These are phyloP conservation scores for Drosophila sordidapex DNA, from an alignment of 2,888 invertebrate genomes.

Conservation along the genomic window DNA sequence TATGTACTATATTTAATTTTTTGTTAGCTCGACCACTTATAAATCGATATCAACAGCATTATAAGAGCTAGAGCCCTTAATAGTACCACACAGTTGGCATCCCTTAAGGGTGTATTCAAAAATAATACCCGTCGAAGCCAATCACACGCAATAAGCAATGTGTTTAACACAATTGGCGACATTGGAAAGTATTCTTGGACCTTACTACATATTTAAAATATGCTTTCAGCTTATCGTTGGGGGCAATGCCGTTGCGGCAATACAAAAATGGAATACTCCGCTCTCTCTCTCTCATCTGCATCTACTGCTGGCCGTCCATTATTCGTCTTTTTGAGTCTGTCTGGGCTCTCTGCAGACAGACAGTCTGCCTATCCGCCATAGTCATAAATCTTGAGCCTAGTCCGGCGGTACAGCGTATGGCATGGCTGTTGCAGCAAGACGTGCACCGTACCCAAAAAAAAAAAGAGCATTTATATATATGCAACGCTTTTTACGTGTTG, in stretches of 20 bases:
- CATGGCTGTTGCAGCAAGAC: slow-evolving; percentile 21
- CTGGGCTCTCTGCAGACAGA: slow-evolving; percentile 32
- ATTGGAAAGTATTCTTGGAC: not conserved
- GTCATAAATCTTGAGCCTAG: slow-evolving; percentile 76
- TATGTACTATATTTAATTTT: too few relatives aligned
- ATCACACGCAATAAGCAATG: not conserved
- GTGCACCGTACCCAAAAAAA: not conserved
- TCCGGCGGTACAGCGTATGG: slow-evolving; percentile 65
- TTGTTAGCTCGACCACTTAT: too few relatives aligned
- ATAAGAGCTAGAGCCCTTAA: too few relatives aligned
- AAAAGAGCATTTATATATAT: slow-evolving; percentile 24
- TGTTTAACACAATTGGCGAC: not conserved
- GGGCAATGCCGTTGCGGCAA: slow-evolving; percentile 10
- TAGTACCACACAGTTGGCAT: not conserved
- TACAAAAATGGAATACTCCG: not conserved
- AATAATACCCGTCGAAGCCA: not conserved
- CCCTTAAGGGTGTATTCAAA: not conserved
- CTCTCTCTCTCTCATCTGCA: not conserved
- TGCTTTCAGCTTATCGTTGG: not conserved
- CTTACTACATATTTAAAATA: not conserved
- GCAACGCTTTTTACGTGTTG: slow-evolving; percentile 71
- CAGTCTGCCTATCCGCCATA: slow-evolving; percentile 22
- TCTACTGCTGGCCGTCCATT: slow-evolving; percentile 1
- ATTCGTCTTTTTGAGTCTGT: slow-evolving; percentile 11
- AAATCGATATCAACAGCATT: too few relatives aligned